Conservation (phyloP, 2,888 invertebrate species). For the Lamellibrachia satsuma region DNA sequence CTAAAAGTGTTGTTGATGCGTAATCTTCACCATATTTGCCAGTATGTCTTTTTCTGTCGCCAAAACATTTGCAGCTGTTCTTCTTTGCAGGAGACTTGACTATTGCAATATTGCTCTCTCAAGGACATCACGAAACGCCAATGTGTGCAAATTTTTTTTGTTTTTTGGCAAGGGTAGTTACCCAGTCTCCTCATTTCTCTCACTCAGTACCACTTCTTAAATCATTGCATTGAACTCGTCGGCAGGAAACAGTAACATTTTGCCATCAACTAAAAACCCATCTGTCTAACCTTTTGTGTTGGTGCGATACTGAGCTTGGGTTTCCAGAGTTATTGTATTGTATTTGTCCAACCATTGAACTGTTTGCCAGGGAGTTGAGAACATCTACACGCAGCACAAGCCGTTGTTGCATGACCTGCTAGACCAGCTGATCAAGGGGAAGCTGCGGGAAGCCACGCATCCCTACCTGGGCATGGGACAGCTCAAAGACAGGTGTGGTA, state of each 20-base stretch:
- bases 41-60: too few relatives aligned
- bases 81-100: too few relatives aligned
- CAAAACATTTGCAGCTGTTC: too few relatives aligned
- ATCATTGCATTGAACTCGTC: too few relatives aligned
- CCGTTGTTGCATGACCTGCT: slow-evolving; percentile 88
- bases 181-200: background rate
- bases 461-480: slow-evolving; percentile 78
- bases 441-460: slow-evolving; percentile 84
- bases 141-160: too few relatives aligned
- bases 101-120: too few relatives aligned
- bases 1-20: too few relatives aligned
- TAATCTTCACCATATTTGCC: too few relatives aligned
- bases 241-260: too few relatives aligned
- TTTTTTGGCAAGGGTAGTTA: too few relatives aligned
- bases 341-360: background rate
- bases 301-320: background rate
- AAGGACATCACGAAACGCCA: too few relatives aligned
- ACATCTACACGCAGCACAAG: slow-evolving; percentile 98
- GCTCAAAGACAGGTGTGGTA: slow-evolving; percentile 63
- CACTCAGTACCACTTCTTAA: background rate
- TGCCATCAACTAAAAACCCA: too few relatives aligned
- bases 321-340: background rate
- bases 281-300: background rate
- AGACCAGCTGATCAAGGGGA: slow-evolving; percentile 89
- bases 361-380: slow-evolving; percentile 90